phyloP scores from a whole-genome alignment of 2,888 invertebrate species.

The Palloptera scutellata region DNA sequence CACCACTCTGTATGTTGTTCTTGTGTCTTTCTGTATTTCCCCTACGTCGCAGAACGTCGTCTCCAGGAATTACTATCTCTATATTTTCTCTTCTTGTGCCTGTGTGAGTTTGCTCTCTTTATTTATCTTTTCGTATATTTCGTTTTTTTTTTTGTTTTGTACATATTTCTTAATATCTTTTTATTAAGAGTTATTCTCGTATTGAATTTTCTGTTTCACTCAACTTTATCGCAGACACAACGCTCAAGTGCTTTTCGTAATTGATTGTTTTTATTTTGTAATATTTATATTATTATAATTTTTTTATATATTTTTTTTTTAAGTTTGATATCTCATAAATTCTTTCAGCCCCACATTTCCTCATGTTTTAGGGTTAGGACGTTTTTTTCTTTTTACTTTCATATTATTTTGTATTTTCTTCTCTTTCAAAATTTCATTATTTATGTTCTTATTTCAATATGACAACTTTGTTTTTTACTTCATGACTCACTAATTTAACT shows the following conservation, averaged over 20 bases:
- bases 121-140: slow-evolving; percentile 23
- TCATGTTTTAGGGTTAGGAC: slow-evolving; percentile 4
- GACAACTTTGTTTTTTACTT: too few species aligned
- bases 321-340: slow-evolving; percentile 17
- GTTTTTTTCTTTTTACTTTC: slow-evolving; percentile 10
- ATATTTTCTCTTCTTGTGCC: slow-evolving; percentile 18
- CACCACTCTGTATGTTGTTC: slow-evolving; percentile 17
- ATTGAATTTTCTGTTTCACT: slow-evolving; percentile 12
- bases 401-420: slow-evolving; percentile 3
- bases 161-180: neutral
- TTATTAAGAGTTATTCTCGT: slow-evolving; percentile 32
- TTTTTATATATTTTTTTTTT: slow-evolving; percentile 20
- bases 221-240: slow-evolving; percentile 30
- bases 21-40: neutral
- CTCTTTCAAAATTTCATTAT: neutral
- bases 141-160: too few species aligned
- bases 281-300: slow-evolving; percentile 26
- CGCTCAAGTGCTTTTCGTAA: slow-evolving; percentile 38
- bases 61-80: slow-evolving; percentile 13
- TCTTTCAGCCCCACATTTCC: neutral
- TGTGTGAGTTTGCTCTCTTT: slow-evolving; percentile 6
- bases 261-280: slow-evolving; percentile 36
- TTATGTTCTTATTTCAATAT: neutral
- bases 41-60: neutral
- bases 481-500: too few species aligned